A percentile compares a stretch with the other conserved stretches of the same genome.
Evolutionary conservation across 2,888 invertebrate genomes (phyloP).

Genomic region (Cabera pusaria): DNA sequence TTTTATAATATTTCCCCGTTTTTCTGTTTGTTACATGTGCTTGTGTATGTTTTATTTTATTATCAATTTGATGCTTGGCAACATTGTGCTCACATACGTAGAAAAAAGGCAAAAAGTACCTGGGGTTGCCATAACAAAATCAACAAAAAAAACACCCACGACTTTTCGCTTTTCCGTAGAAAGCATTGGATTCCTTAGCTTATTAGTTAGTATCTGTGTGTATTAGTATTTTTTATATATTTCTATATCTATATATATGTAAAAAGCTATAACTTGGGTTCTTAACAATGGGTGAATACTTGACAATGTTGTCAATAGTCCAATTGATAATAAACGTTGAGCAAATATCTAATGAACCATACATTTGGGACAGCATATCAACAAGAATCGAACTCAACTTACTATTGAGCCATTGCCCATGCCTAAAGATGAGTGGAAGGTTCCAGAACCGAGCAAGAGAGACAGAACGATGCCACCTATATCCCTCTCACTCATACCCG

Average conservation of each 20-base stretch:
- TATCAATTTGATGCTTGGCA: constrained; percentile 84
- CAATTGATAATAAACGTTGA: constrained; percentile 76
- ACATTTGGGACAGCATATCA: constrained; percentile 77
- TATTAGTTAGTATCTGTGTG: constrained; percentile 69
- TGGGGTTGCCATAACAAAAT: constrained; percentile 41
- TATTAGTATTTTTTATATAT: constrained; percentile 50
- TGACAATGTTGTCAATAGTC: constrained; percentile 79
- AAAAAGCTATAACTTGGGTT: constrained; percentile 47
- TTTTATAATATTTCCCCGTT: constrained; percentile 23
- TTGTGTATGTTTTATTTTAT: constrained; percentile 78
- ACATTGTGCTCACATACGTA: constrained; percentile 79
- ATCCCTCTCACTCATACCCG: constrained; percentile 74
- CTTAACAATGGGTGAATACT: constrained; percentile 35
- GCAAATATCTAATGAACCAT: constrained; percentile 47
- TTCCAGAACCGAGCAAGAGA: constrained; percentile 58
- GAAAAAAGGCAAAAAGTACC: constrained; percentile 66
- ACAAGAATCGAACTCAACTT: constrained; percentile 76
- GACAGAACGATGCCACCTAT: constrained; percentile 75
- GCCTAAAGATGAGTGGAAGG: constrained; percentile 67
- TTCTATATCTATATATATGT: constrained; percentile 48
- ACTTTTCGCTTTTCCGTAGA: constrained; percentile 75
- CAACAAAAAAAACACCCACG: constrained; percentile 38
- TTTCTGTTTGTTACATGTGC: constrained; percentile 50
- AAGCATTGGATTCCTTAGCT: constrained; percentile 66
- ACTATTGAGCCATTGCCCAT: constrained; percentile 73